These are phyloP conservation scores for Aquila chrysaetos DNA, from an alignment of 2,797 vertebrate species.

Conservation along the genomic window DNA sequence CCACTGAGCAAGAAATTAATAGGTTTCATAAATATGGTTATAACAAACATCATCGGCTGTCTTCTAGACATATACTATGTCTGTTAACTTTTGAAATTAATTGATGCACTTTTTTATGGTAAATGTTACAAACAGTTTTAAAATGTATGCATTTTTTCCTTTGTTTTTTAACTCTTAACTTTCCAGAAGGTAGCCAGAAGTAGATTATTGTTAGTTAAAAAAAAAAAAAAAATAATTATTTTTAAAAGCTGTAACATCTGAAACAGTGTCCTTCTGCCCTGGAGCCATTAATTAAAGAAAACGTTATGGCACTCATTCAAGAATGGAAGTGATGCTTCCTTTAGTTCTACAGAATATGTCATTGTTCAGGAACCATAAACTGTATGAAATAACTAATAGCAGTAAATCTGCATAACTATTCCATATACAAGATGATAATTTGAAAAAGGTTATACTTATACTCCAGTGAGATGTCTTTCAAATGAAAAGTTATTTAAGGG, in stretches of 20 bases:
- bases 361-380: slow-evolving; percentile 37
- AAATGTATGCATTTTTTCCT: not conserved
- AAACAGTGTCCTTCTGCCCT: not conserved
- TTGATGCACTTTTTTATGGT: not conserved
- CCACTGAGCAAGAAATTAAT: not conserved
- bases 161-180: not conserved
- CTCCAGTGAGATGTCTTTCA: slow-evolving; percentile 45
- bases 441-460: slow-evolving; percentile 42
- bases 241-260: not conserved
- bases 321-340: not conserved
- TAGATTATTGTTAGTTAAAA: not conserved
- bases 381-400: slow-evolving; percentile 1
- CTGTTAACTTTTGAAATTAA: not conserved
- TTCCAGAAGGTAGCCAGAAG: not conserved
- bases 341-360: not conserved
- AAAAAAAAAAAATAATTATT: not conserved
- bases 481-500: slow-evolving; percentile 67
- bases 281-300: not conserved
- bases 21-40: not conserved
- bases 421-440: slow-evolving; percentile 10
- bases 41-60: not conserved
- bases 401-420: slow-evolving; percentile 41
- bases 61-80: not conserved
- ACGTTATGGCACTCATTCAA: not conserved
- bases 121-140: not conserved